These are phyloP conservation scores for Sussaba pulchella DNA, from an alignment of 2,888 invertebrate species.

Conservation along the genomic window DNA sequence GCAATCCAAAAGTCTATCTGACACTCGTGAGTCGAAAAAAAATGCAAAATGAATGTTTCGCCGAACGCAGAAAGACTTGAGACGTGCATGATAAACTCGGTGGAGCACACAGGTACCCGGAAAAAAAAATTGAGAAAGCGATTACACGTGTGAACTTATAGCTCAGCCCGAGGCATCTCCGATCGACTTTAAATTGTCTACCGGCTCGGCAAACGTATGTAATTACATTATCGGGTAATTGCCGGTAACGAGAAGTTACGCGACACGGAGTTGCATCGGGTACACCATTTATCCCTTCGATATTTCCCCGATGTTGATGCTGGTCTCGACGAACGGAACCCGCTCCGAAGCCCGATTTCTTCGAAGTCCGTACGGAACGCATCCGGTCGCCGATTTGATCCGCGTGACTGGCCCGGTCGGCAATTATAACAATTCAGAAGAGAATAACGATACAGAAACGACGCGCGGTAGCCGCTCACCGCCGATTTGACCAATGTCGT, in stretches of 20 bases:
- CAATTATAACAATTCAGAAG: slow-evolving; percentile 65
- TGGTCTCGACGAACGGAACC: not conserved
- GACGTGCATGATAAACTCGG: too few relatives aligned
- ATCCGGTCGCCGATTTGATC: slow-evolving; percentile 58
- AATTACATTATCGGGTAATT: slow-evolving; percentile 67
- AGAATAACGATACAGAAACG: too few relatives aligned
- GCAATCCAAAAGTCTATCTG: too few relatives aligned
- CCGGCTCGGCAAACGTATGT: slow-evolving; percentile 42
- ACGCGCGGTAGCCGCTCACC: slow-evolving; percentile 56
- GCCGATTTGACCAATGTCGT: too few relatives aligned
- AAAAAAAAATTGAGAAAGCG: slow-evolving; percentile 52
- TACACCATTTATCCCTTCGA: slow-evolving; percentile 44
- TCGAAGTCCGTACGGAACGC: slow-evolving; percentile 39
- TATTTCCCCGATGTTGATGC: slow-evolving; percentile 18
- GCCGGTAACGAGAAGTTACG: slow-evolving; percentile 66
- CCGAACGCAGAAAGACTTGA: not conserved
- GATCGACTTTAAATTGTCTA: slow-evolving; percentile 64
- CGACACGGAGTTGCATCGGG: slow-evolving; percentile 46
- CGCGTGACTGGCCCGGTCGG: slow-evolving; percentile 28
- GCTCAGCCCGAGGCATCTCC: slow-evolving; percentile 51
- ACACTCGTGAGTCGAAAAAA: too few relatives aligned
- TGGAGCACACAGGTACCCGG: slow-evolving; percentile 1
- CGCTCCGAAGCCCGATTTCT: slow-evolving; percentile 46
- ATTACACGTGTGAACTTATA: slow-evolving; percentile 66
- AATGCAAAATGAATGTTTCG: not conserved